Conservation (phyloP, 2,888 invertebrate genomes). For the Hypomecis punctinalis region DNA sequence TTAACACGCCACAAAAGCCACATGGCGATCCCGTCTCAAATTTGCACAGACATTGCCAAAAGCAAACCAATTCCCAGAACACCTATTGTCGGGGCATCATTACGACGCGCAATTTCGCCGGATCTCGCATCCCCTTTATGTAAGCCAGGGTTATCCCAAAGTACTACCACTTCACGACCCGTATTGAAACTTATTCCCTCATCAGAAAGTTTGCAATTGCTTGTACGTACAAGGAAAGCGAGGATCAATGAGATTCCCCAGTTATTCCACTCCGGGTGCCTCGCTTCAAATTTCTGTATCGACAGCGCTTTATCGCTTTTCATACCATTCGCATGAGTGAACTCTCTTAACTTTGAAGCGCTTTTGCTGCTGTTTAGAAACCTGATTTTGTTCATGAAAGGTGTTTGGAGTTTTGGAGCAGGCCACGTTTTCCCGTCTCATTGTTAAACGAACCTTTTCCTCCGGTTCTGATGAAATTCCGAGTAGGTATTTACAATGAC, state of each 20-base stretch:
- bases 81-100: slow-evolving; percentile 75
- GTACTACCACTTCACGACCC: slow-evolving; percentile 26
- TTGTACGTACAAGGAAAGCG: slow-evolving; percentile 41
- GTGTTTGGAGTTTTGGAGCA: slow-evolving; percentile 61
- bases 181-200: slow-evolving; percentile 41
- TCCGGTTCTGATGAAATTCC: slow-evolving; percentile 56
- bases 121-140: slow-evolving; percentile 80
- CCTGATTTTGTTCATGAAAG: slow-evolving; percentile 54
- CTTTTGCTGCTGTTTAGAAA: slow-evolving; percentile 50
- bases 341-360: slow-evolving; percentile 51
- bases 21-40: slow-evolving; percentile 69
- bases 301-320: slow-evolving; percentile 61
- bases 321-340: slow-evolving; percentile 40
- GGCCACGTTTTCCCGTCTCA: slow-evolving; percentile 69
- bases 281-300: slow-evolving; percentile 56
- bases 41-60: slow-evolving; percentile 78
- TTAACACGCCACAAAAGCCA: slow-evolving; percentile 57
- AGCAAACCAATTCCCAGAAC: slow-evolving; percentile 74
- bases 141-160: slow-evolving; percentile 75
- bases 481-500: slow-evolving; percentile 71
- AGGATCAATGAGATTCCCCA: slow-evolving; percentile 75
- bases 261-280: slow-evolving; percentile 73
- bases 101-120: slow-evolving; percentile 78
- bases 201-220: slow-evolving; percentile 41
- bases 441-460: slow-evolving; percentile 66